Evolutionary conservation across 35 echinoderm and acorn worm species (phyloP), one percentile per base, ranked within the genome.

Genomic region (Apostichopus parvimensis): DNA sequence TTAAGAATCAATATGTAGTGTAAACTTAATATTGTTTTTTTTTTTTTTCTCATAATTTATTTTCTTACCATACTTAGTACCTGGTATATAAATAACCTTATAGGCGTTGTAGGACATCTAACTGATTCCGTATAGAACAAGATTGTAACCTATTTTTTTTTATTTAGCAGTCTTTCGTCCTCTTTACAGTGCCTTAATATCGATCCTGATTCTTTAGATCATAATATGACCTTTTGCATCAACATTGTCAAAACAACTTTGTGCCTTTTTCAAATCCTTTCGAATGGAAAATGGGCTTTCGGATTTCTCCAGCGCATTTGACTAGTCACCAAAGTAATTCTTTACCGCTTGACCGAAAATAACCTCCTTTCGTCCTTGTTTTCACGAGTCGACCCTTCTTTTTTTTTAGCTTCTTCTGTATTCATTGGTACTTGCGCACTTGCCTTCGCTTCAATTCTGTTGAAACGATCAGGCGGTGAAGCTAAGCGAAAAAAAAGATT

Each of bases 211-310:
- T 9, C 58, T 61, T 61, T 75, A 14, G 17, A 75, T 75, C 71
- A 75, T 75, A 75, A 21, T n/a, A 18, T 75, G 71, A 75, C 71
- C 71, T 75, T 75, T 75, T 75, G 13, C 71, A n/a, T 75, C 71
- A 75, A 75, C 71, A 75, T 22, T 75, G 71, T 75, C 71, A 75
- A 75, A 75, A 75, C 71, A 75, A n/a, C 71, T 75, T 75, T 75
- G 71, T 75, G 71, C 71, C 34, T 75, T 28, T 28, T 75, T 75
- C 71, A 75, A 75, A 75, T 75, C 71, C 71, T 75, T n/a, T 75
- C 71, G 71, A 75, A 75, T 75, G 71, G 71, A 75, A 75, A 75
- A 75, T 75, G 17, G 71, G 71, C 21, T 75, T 75, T 75, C 71
- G 71, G 71, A 75, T 75, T 75, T 75, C 58, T 75, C 64, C 18